Evolutionary conservation across 2,113 vertebrate species (phyloP).

Genomic region (Eulemur macaco): DNA sequence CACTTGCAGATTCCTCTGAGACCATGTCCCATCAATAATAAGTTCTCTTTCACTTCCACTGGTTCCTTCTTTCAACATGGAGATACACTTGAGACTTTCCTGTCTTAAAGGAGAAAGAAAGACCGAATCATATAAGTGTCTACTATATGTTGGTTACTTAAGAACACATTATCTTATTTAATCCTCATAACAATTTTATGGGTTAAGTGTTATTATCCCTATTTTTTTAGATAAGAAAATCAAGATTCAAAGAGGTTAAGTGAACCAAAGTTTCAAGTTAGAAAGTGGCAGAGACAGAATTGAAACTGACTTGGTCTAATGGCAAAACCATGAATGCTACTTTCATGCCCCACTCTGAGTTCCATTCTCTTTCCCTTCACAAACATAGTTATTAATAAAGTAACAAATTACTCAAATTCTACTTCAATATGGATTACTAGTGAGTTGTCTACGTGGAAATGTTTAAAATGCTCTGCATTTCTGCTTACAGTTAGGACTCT

Average conservation of each 20-base stretch:
- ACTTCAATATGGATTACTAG: background rate
- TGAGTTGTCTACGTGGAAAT: background rate
- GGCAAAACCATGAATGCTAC: background rate
- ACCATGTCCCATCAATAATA: background rate
- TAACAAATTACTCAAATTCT: background rate
- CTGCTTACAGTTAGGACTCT: too few relatives aligned
- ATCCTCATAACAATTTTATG: background rate
- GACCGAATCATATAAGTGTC: background rate
- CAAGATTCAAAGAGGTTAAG: background rate
- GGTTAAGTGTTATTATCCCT: background rate
- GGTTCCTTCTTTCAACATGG: background rate
- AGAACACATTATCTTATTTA: background rate
- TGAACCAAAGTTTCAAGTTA: background rate
- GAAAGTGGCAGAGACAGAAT: background rate
- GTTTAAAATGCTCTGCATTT: background rate
- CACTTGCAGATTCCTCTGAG: background rate
- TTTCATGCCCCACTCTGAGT: background rate
- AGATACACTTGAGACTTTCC: background rate
- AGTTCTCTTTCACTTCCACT: background rate
- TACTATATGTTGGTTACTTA: background rate
- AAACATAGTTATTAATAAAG: background rate
- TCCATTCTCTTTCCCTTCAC: background rate
- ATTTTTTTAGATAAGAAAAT: slow-evolving; percentile 16
- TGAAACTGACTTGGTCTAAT: background rate
- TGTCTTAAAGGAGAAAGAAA: background rate